Evolutionary conservation across 2,113 vertebrate species (phyloP).

Genomic region (Probosciger aterrimus): DNA sequence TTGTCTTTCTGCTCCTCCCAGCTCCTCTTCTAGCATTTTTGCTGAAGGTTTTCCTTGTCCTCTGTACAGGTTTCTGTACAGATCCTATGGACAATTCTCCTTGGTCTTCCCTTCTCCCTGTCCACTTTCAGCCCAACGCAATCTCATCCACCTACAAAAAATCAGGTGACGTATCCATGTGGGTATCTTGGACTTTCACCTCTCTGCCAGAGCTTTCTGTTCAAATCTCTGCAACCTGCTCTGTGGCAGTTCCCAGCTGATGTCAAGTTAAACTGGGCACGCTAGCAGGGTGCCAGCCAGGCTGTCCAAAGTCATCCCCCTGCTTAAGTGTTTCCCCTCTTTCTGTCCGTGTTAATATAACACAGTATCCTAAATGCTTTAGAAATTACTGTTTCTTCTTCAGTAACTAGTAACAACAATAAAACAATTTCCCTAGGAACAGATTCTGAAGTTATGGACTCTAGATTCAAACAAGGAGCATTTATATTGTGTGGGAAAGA

Average conservation of each 20-base stretch:
- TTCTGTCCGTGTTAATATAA: not conserved
- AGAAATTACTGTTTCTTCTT: not conserved
- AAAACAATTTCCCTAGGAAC: not conserved
- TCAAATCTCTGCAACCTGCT: not conserved
- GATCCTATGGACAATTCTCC: not conserved
- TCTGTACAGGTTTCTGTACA: not conserved
- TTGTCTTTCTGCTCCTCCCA: not conserved
- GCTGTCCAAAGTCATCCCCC: not conserved
- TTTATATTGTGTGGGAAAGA: constrained; percentile 8
- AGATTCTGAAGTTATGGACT: constrained; percentile 7
- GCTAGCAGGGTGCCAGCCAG: not conserved
- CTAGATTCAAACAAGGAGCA: not conserved
- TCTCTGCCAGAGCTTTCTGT: not conserved
- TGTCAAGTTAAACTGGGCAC: not conserved
- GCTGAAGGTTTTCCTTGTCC: not conserved
- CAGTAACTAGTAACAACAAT: not conserved
- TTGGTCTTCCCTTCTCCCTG: not conserved
- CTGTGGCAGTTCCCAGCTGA: not conserved
- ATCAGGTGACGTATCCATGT: not conserved
- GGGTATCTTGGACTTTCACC: not conserved
- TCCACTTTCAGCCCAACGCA: not conserved
- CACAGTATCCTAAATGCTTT: not conserved
- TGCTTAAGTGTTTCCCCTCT: not conserved
- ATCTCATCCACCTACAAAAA: not conserved
- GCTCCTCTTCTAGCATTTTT: not conserved